Evolutionary conservation across 1,140 invertebrate genomes (phyloP).

Genomic region (Sogatella furcifera): DNA sequence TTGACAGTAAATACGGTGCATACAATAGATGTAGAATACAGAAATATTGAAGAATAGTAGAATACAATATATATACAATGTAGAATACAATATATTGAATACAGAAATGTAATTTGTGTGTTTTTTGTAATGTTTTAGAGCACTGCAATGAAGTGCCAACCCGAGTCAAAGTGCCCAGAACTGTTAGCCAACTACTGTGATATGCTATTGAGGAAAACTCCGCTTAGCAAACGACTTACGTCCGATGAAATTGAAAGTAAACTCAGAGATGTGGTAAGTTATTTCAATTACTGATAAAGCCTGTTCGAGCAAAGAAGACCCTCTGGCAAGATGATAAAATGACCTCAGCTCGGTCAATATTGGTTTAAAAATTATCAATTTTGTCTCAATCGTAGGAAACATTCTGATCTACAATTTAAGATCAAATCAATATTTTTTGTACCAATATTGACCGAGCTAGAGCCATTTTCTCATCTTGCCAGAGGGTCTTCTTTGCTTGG

Average conservation of each 20-base stretch:
- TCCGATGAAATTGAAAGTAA: conserved; percentile 95
- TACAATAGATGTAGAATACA: background rate
- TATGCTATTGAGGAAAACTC: conserved; percentile 94
- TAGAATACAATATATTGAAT: background rate
- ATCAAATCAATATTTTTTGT: too few relatives aligned
- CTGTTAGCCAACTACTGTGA: conserved; percentile 99
- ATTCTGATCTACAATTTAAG: too few relatives aligned
- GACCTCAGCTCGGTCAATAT: too few relatives aligned
- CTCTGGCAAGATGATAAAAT: too few relatives aligned
- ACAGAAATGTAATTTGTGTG: background rate
- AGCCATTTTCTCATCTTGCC: too few relatives aligned
- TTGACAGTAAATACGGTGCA: background rate
- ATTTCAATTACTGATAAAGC: conserved; percentile 5
- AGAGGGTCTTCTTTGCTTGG: too few relatives aligned
- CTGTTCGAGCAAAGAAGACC: too few relatives aligned
- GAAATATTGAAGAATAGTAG: too few relatives aligned
- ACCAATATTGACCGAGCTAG: too few relatives aligned
- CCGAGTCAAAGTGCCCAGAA: conserved; percentile 97
- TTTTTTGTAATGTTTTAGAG: conserved; percentile 21
- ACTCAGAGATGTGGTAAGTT: conserved; percentile 75
- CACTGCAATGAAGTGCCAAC: conserved; percentile 41
- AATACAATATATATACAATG: too few relatives aligned
- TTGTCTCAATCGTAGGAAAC: too few relatives aligned
- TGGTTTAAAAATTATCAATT: too few relatives aligned
- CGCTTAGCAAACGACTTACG: conserved; percentile 90